phyloP scores from a whole-genome alignment of 2,113 vertebrate genomes.

The Procavia capensis region DNA sequence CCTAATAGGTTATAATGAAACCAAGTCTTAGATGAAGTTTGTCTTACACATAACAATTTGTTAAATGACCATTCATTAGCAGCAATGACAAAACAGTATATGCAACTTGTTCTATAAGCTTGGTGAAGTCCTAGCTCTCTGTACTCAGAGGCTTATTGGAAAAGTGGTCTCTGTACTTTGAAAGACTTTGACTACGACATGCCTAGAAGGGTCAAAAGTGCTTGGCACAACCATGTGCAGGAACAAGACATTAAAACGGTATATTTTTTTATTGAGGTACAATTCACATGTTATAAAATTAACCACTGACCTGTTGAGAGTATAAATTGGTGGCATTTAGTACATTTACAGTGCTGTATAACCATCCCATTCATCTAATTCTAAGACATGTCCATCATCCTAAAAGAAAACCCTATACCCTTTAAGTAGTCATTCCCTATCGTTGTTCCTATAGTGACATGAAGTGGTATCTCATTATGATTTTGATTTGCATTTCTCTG shows the following conservation, averaged over 20 bases:
- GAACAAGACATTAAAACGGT: not conserved
- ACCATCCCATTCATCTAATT: no score
- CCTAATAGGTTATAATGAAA: not conserved
- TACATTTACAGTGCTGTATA: no score
- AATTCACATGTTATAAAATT: not conserved
- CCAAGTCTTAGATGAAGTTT: constrained; percentile 4
- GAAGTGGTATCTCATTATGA: no score
- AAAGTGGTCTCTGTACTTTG: constrained; percentile 42
- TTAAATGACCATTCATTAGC: constrained; percentile 27
- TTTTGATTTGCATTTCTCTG: no score
- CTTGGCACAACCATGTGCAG: not conserved
- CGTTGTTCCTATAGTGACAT: not conserved
- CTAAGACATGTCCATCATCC: no score
- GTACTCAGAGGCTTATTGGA: no score
- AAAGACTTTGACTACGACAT: constrained; percentile 20
- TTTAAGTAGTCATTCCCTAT: not conserved
- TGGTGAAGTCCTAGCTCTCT: constrained; percentile 29
- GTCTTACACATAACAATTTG: constrained; percentile 35
- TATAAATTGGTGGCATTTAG: no score
- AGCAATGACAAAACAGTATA: not conserved
- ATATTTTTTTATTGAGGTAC: not conserved
- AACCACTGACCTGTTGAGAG: no score
- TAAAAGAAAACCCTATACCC: not conserved
- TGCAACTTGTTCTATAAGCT: not conserved
- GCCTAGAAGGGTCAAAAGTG: not conserved